Percentiles rank a stretch among this genome's conserved stretches.
phyloP scores from a whole-genome alignment of 2,888 invertebrate genomes.

The Cosmopolites sordidus region DNA sequence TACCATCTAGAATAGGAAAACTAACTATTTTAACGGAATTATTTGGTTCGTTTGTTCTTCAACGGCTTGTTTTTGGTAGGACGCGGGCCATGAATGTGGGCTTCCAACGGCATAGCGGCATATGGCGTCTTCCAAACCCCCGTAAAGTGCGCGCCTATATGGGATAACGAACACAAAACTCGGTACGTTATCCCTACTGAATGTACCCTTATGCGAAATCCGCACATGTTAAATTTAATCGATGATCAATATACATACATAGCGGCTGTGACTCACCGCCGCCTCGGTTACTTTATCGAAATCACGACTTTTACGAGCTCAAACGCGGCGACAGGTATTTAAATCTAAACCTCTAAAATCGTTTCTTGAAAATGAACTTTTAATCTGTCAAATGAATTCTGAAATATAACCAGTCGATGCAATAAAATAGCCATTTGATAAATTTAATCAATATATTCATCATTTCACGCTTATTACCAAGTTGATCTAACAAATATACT shows the following conservation, averaged over 20 bases:
- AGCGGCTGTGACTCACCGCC: neutral
- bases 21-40: slow-evolving; percentile 16
- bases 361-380: no score
- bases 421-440: no score
- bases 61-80: slow-evolving; percentile 14
- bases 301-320: no score
- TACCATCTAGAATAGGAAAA: no score
- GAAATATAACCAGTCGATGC: no score
- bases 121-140: slow-evolving; percentile 25
- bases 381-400: no score
- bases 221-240: slow-evolving; percentile 27
- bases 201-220: slow-evolving; percentile 25
- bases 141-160: slow-evolving; percentile 18
- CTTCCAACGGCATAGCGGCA: slow-evolving; percentile 22
- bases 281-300: no score
- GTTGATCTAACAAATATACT: no score
- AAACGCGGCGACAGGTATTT: no score
- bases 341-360: no score
- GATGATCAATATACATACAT: slow-evolving; percentile 14
- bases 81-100: slow-evolving; percentile 21
- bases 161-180: slow-evolving; percentile 25
- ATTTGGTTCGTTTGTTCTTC: slow-evolving; percentile 21
- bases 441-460: no score
- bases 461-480: no score
- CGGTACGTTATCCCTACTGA: slow-evolving; percentile 23